Conservation (phyloP, 2,797 vertebrate genomes). For the Uromys caudimaculatus region DNA sequence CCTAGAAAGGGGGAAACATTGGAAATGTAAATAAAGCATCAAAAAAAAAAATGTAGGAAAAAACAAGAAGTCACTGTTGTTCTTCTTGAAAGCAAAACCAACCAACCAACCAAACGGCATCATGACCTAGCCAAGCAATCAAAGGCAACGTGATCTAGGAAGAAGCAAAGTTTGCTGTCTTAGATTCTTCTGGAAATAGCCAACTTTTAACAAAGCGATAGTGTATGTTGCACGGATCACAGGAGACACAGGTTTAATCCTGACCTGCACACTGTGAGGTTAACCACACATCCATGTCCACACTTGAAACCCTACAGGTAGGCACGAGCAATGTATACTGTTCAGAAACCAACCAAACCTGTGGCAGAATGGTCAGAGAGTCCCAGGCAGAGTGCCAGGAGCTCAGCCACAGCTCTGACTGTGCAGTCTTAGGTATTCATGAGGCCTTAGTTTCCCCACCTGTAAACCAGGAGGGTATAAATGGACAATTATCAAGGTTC, state of each 20-base stretch:
- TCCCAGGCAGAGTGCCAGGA: not conserved
- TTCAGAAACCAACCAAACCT: not conserved
- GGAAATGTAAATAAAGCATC: no score
- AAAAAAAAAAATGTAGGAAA: not conserved
- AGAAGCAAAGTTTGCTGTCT: not conserved
- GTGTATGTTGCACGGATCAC: not conserved
- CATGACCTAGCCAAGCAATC: not conserved
- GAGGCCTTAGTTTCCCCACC: not conserved
- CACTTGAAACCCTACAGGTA: not conserved
- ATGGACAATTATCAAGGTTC: not conserved
- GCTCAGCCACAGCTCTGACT: not conserved
- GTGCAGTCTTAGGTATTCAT: not conserved
- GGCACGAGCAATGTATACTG: not conserved
- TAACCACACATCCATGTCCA: not conserved
- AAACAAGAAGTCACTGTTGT: not conserved
- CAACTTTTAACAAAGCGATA: not conserved
- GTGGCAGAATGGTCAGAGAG: not conserved
- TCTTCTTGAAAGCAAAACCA: not conserved
- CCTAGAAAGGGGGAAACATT: no score
- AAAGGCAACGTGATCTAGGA: not conserved
- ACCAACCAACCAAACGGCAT: not conserved
- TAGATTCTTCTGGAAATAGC: not conserved
- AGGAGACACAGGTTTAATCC: not conserved
- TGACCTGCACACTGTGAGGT: rapidly evolving
- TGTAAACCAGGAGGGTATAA: not conserved